phyloP scores from a whole-genome alignment of 2,888 invertebrate genomes.

The Eurytoma adleriae region DNA sequence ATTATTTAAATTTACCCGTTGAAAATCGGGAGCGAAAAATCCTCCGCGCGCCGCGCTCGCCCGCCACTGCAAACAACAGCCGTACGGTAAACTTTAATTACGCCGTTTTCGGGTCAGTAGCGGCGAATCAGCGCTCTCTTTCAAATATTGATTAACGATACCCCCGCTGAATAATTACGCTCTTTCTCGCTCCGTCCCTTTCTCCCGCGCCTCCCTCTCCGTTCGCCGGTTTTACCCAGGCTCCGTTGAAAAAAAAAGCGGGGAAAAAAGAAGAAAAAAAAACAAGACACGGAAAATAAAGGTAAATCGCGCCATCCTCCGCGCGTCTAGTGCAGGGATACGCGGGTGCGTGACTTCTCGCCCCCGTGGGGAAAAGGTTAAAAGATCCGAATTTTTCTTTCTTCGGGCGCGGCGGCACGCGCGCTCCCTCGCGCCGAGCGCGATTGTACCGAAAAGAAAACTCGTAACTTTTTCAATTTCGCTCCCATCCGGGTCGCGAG shows the following conservation, averaged over 20 bases:
- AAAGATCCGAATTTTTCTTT: conserved; percentile 37
- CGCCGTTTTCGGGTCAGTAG: conserved; percentile 35
- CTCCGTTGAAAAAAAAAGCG: background rate
- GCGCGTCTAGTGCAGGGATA: background rate
- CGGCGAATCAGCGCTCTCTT: conserved; percentile 27
- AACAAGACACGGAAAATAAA: conserved; percentile 8
- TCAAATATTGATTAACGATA: conserved; percentile 66
- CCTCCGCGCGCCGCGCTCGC: background rate
- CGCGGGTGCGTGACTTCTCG: background rate
- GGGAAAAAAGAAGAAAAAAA: background rate
- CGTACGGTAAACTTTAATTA: conserved; percentile 45
- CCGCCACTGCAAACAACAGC: conserved; percentile 34
- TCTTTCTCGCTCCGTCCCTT: background rate
- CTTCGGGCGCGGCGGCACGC: background rate
- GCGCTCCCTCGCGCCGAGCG: background rate
- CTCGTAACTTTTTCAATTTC: conserved; percentile 59
- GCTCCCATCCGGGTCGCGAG: conserved; percentile 28
- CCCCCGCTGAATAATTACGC: conserved; percentile 40
- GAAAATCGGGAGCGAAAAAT: conserved; percentile 23
- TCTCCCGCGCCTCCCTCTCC: background rate
- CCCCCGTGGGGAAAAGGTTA: background rate
- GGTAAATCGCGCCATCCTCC: background rate
- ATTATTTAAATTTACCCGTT: conserved; percentile 46
- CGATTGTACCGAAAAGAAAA: conserved; percentile 41
- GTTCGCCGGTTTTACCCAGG: background rate